phyloP scores from a whole-genome alignment of 37 sponge, comb jelly and placozoan genomes.

The Cliona cf. orientalis region DNA sequence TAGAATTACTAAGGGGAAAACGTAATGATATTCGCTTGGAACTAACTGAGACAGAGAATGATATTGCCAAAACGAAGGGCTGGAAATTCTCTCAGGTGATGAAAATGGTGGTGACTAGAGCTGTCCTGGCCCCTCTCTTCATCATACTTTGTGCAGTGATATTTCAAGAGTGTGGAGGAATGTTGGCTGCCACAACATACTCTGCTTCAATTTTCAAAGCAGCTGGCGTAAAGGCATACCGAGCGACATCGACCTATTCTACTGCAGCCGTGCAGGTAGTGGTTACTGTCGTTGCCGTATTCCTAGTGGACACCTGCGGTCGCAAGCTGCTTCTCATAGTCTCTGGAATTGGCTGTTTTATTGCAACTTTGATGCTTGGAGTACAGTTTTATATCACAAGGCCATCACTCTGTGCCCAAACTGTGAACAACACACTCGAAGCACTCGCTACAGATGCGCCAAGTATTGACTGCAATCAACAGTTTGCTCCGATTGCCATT shows the following conservation, averaged over 20 bases:
- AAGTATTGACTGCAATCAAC: background rate
- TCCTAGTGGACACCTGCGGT: constrained; percentile 59
- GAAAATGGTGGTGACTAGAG: constrained; percentile 22
- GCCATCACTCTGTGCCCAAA: constrained; percentile 4
- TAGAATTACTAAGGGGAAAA: too few relatives aligned
- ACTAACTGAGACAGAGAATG: too few relatives aligned
- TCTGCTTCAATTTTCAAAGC: constrained; percentile 18
- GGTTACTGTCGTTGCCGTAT: constrained; percentile 21
- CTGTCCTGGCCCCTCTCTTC: constrained; percentile 17
- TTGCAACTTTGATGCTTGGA: constrained; percentile 39
- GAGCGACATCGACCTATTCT: background rate
- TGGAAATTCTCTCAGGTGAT: background rate
- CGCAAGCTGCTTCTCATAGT: constrained; percentile 59
- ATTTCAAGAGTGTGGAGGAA: constrained; percentile 43
- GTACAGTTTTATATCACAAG: constrained; percentile 13
- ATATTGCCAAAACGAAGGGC: too few relatives aligned
- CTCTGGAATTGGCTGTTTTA: constrained; percentile 20
- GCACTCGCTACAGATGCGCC: background rate
- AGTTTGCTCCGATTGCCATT: constrained; percentile 42
- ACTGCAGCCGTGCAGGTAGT: constrained; percentile 26
- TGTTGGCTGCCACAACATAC: constrained; percentile 37
- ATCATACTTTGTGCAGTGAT: constrained; percentile 27
- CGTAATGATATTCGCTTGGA: too few relatives aligned
- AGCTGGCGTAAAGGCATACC: background rate
- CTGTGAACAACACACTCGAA: background rate